Evolutionary conservation across 2,888 invertebrate genomes (phyloP), one percentile per base, ranked within the genome.

Genomic region (Sinhomidia bicolor): DNA sequence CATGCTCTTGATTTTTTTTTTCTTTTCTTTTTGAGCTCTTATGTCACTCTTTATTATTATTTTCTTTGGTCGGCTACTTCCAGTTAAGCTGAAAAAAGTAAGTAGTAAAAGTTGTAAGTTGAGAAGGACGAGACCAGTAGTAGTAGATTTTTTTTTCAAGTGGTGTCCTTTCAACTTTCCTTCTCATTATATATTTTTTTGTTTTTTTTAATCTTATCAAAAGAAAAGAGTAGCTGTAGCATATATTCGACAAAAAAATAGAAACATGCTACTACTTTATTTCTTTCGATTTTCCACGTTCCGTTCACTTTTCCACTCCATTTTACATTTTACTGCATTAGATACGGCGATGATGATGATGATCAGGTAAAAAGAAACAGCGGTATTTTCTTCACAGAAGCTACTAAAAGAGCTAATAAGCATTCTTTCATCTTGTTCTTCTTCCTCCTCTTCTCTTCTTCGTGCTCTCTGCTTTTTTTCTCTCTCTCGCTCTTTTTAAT

Each of bases 401-500:
- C 60, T 14, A 54, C 17, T 54, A 54, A 54, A n/a, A 7, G n/a
- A 54, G 51, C 17, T 54, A 54, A 60, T 23, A 60, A 60, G 60
- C 23, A 60, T 60, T 60, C 60, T 26, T 60, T 60, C 60, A 23
- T 26, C 60, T 60, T 60, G 60, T 60, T 60, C 26, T 60, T 54
- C 51, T n/a, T 17, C 17, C 51, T n/a, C 14, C 17, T 54, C 17
- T 17, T 1, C n/a, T 54, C 17, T 17, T 17, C 17, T 54, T 7
- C 4, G 17, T 54, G 17, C 2, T 26, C 12, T 60, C 26, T 26
- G 3, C 7, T 36, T 36, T 36, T 36, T 36, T 36, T 7, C 7
- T 36, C 36, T 36, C 7, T 36, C 7, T 36, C 36, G 3, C 7
- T 36, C 7, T 47, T 47, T n/a, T 47, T 47, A 14, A 9, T 60